These are phyloP conservation scores for Jordanella pulchra DNA, from an alignment of 2,797 vertebrate species.

Conservation along the genomic window DNA sequence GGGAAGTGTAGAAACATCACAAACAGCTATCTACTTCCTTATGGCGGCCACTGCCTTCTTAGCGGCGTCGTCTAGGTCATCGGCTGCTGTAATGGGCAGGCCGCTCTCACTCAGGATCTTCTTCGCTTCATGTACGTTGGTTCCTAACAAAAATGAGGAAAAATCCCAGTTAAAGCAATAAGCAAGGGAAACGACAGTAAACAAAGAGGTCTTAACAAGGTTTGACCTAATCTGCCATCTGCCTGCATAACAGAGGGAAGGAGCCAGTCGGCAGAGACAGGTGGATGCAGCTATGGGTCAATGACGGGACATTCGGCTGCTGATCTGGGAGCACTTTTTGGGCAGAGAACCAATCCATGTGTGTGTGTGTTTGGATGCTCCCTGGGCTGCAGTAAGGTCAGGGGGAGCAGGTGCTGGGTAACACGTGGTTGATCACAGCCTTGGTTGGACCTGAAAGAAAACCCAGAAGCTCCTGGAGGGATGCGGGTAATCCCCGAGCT, in stretches of 20 bases:
- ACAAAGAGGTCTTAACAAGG: constrained; percentile 34
- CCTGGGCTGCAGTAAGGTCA: constrained; percentile 39
- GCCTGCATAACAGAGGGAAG: constrained; percentile 56
- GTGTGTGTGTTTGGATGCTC: constrained; percentile 14
- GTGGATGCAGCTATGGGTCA: constrained; percentile 63
- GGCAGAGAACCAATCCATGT: constrained; percentile 42
- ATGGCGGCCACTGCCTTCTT: constrained; percentile 92
- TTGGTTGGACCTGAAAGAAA: constrained; percentile 35
- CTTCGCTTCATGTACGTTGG: constrained; percentile 94
- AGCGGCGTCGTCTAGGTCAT: constrained; percentile 93
- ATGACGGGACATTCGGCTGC: constrained; percentile 39
- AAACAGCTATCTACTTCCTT: constrained; percentile 76
- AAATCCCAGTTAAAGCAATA: constrained; percentile 6
- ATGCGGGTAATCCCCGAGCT: constrained; percentile 11
- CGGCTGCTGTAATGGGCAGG: constrained; percentile 89
- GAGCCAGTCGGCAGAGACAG: constrained; percentile 53
- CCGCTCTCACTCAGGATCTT: constrained; percentile 90
- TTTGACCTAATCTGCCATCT: constrained; percentile 45
- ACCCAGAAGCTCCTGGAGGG: constrained; percentile 20
- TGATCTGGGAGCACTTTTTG: constrained; percentile 46
- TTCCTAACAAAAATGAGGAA: constrained; percentile 78
- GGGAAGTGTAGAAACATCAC: neutral
- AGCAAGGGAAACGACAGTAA: constrained; percentile 4
- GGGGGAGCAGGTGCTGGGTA: constrained; percentile 71
- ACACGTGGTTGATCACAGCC: constrained; percentile 39